These are phyloP conservation scores for Cuculus canorus DNA, from an alignment of 2,797 vertebrate genomes.

Conservation along the genomic window DNA sequence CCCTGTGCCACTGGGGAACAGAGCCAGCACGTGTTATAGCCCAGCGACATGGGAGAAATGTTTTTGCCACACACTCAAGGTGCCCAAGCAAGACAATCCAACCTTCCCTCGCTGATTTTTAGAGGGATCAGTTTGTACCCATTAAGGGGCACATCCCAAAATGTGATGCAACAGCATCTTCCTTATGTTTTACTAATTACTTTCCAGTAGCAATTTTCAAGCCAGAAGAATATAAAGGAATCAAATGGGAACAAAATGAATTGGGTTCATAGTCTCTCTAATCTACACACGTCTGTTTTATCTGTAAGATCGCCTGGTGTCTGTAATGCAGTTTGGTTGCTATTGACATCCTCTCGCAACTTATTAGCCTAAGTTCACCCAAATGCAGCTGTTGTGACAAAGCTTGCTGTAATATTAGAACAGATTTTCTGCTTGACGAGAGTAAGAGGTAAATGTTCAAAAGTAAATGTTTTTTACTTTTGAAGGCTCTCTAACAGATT, in stretches of 20 bases:
- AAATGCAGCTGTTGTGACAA: neutral
- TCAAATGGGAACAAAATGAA: neutral
- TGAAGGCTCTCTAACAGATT: neutral
- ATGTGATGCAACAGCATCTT: neutral
- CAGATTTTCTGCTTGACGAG: neutral
- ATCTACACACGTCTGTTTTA: neutral
- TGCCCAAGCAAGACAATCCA: neutral
- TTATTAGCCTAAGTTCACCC: neutral
- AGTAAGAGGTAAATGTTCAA: neutral
- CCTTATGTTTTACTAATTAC: neutral
- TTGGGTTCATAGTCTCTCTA: neutral
- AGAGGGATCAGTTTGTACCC: neutral
- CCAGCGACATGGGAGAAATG: neutral
- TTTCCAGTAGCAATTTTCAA: neutral
- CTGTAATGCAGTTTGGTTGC: neutral
- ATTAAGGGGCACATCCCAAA: neutral
- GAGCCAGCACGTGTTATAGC: neutral
- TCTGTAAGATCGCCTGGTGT: too few relatives aligned
- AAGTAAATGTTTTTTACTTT: neutral
- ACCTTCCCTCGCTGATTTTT: neutral
- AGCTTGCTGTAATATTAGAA: neutral
- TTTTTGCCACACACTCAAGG: neutral
- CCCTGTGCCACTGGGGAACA: neutral
- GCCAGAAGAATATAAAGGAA: neutral
- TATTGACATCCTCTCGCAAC: constrained; percentile 35